phyloP scores from a whole-genome alignment of 2,888 invertebrate species.

The Platycnemis pennipes region DNA sequence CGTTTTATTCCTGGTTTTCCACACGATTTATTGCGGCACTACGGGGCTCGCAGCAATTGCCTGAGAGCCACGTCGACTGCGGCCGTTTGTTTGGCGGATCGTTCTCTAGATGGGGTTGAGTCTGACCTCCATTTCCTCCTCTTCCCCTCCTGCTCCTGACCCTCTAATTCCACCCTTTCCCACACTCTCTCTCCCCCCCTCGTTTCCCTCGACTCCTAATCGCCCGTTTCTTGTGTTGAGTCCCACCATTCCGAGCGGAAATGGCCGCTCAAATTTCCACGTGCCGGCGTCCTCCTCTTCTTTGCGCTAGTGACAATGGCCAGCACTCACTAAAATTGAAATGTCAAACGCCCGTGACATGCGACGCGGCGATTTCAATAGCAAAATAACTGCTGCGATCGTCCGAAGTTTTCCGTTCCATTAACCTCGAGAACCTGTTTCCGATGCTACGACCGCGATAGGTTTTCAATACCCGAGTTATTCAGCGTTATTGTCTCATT shows the following conservation, averaged over 20 bases:
- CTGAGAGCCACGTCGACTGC: not conserved
- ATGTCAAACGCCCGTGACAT: not conserved
- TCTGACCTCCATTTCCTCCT: not conserved
- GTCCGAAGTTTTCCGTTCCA: not conserved
- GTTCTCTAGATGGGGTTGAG: not conserved
- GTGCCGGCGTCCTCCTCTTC: not conserved
- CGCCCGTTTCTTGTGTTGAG: not conserved
- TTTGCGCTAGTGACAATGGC: not conserved
- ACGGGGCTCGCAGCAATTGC: not conserved
- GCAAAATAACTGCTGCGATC: not conserved
- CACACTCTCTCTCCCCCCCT: not conserved
- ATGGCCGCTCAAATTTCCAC: not conserved
- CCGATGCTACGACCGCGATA: not conserved
- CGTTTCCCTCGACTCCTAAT: not conserved
- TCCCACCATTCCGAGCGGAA: not conserved
- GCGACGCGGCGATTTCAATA: not conserved
- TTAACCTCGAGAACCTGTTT: not conserved
- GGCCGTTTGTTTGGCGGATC: not conserved
- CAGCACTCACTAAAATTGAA: not conserved
- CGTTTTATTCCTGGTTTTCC: constrained; percentile 10
- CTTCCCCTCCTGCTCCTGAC: not conserved
- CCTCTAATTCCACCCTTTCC: not conserved
- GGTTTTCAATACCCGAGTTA: no score
- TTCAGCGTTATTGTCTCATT: no score
- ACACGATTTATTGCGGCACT: constrained; percentile 7